Evolutionary conservation across 2,888 invertebrate species (phyloP), one percentile per base, ranked within the genome.

Genomic region (Ariolimax columbianus): DNA sequence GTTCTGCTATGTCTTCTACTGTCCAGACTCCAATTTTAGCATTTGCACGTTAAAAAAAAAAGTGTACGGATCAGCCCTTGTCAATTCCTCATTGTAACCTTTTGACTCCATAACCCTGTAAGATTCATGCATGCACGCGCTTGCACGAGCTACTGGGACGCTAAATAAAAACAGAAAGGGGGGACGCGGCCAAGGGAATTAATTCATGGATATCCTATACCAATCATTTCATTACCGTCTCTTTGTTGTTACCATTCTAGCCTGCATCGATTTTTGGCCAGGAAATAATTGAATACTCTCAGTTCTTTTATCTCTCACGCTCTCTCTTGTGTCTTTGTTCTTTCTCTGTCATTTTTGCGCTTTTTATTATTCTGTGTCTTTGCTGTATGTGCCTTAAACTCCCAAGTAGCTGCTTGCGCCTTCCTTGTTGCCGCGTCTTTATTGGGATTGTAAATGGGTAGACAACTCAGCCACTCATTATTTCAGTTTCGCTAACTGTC

Each of bases 171-270:
- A n/a, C n/a, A n/a, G n/a, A n/a, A n/a, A n/a, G n/a, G n/a, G n/a
- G 17, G 55, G 77, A 33, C 77, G 55, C 77, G 77, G 55, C 51
- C 55, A 75, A 38, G 77, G 77, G 77, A 33, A 77, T 77, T 77
- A 79, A 79, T 36, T 79, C 79, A 40, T 6, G 66, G 66, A 79
- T 79, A 79, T 79, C 79, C 63, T 66, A 79, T 66, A 55, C 63
- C 51, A 79, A 79, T 66, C 79, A 79, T 79, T 66, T 79, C 79
- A 79, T 79, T 79, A 66, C 77, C n/a, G n/a, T 79, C 66, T 40
- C 79, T 79, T 79, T 79, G 79, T 79, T 63, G 79, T 1, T 26
- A 59, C 79, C 66, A 40, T 26, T 79, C 63, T 26, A 59, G 40
- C 30, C 23, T 66, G 1, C 66, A 79, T 79, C 66, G 79, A 79